A percentile compares a stretch with the other conserved stretches of the same genome.
Evolutionary conservation across 2,888 invertebrate species (phyloP).

Genomic region (Hipparchia semele): DNA sequence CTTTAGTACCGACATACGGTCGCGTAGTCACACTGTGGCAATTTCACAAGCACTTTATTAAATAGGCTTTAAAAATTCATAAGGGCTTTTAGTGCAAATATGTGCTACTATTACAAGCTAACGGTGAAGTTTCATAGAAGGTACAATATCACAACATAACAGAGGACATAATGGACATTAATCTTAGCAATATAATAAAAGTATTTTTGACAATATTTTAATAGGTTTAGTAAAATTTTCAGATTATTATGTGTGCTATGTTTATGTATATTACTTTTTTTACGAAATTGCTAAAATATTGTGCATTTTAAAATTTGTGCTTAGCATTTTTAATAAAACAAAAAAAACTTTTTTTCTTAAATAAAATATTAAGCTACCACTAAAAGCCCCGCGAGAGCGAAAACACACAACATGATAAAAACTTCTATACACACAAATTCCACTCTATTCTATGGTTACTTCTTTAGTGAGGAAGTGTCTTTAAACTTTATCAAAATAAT

Average conservation of each 20-base stretch:
- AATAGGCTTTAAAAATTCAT: slow-evolving; percentile 62
- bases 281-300: slow-evolving; percentile 32
- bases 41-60: slow-evolving; percentile 54
- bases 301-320: slow-evolving; percentile 38
- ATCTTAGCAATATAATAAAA: slow-evolving; percentile 14
- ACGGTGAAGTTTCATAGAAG: slow-evolving; percentile 2
- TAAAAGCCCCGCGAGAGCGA: slow-evolving; percentile 57
- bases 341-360: not conserved
- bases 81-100: slow-evolving; percentile 57
- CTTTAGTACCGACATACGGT: slow-evolving; percentile 72
- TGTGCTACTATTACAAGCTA: slow-evolving; percentile 14
- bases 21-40: slow-evolving; percentile 62
- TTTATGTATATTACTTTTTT: slow-evolving; percentile 1
- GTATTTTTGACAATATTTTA: slow-evolving; percentile 14
- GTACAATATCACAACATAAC: slow-evolving; percentile 15
- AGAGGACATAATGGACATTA: slow-evolving; percentile 4
- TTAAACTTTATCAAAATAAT: slow-evolving; percentile 79
- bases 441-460: slow-evolving; percentile 64
- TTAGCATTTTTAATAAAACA: slow-evolving; percentile 14
- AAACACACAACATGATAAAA: slow-evolving; percentile 57
- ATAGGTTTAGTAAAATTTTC: not conserved
- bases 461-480: slow-evolving; percentile 73
- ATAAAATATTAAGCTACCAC: slow-evolving; percentile 43
- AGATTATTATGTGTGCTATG: slow-evolving; percentile 1
- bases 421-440: slow-evolving; percentile 66